Percentiles rank a stretch among this genome's conserved stretches.
Conservation (phyloP, 2,113 vertebrate species). For the Salvator merianae region DNA sequence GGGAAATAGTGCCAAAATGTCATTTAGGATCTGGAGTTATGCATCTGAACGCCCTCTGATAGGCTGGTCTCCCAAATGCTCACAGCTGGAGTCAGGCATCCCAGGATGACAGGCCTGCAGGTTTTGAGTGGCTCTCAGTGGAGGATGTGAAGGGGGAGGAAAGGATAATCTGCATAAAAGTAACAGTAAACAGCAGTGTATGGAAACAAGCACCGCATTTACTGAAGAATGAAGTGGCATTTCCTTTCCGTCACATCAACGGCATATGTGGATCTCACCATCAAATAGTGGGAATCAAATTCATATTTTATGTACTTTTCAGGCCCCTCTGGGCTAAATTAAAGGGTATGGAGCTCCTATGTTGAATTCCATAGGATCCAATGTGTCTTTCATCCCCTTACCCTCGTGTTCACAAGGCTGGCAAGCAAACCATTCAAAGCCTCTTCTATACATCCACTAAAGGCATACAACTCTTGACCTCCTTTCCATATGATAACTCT, state of each 20-base stretch:
- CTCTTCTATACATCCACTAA: neutral
- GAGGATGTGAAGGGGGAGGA: neutral
- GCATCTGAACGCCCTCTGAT: slow-evolving; percentile 22
- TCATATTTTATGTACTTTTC: neutral
- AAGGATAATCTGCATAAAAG: slow-evolving; percentile 9
- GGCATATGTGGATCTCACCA: neutral
- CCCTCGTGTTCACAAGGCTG: neutral
- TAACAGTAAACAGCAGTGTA: neutral
- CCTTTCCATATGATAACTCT: neutral
- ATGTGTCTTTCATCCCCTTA: neutral
- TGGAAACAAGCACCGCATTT: neutral
- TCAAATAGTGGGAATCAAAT: neutral
- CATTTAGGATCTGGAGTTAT: slow-evolving; percentile 35
- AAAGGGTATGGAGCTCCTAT: neutral
- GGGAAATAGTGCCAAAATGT: slow-evolving; percentile 6
- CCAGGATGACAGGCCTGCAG: neutral
- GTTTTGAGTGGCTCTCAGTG: slow-evolving; percentile 11
- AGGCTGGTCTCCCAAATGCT: slow-evolving; percentile 22
- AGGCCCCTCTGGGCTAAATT: neutral
- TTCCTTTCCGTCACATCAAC: neutral
- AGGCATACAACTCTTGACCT: neutral
- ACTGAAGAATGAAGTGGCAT: neutral
- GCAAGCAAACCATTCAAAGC: no score
- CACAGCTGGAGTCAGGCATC: neutral
- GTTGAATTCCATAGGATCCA: neutral